Evolutionary conservation across 2,888 invertebrate genomes (phyloP), one percentile per base, ranked within the genome.

Genomic region (Spilarctia lutea): DNA sequence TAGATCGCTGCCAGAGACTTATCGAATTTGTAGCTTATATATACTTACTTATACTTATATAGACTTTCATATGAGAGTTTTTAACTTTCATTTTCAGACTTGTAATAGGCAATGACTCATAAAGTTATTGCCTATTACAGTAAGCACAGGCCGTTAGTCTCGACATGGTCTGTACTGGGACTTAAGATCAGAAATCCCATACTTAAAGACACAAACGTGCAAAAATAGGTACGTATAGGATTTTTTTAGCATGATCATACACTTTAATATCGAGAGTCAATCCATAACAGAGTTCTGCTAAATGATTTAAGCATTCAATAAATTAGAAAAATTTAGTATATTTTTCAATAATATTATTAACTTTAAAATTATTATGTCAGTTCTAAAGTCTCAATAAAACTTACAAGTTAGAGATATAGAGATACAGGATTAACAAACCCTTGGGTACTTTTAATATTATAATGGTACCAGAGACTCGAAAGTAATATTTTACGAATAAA

Each of bases 401-500:
- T 35, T 45, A 20, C 60, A 66, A 68, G 68, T 68, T 65, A 48
- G 20, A 67, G 42, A 56, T 45, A n/a, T 33, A 30, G 13, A 60
- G 60, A 60, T 60, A 60, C 30, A n/a, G n/a, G 68, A 63, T 73
- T 73, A 73, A 68, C 68, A 33, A 63, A 72, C 42, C 35, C 60
- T 45, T 63, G 60, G 63, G 60, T 33, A 73, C 65, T 73, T 69
- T 68, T 73, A 73, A 48, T 74, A 66, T 60, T 80, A 66, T 65
- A 70, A 66, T 68, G 69, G 63, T 60, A 74, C 60, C 60, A 70
- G 72, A 72, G 27, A 66, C 33, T 56, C 24, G 8, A 72, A 70
- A 20, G 65, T 70, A 74, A 78, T 74, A 75, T 72, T 74, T 72
- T 71, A 74, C 45, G 76, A 75, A 75, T 72, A 78, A 73, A 75